Evolutionary conservation across 2,888 invertebrate species (phyloP), one percentile per base, ranked within the genome.

Genomic region (Apomyelois bistriatella): DNA sequence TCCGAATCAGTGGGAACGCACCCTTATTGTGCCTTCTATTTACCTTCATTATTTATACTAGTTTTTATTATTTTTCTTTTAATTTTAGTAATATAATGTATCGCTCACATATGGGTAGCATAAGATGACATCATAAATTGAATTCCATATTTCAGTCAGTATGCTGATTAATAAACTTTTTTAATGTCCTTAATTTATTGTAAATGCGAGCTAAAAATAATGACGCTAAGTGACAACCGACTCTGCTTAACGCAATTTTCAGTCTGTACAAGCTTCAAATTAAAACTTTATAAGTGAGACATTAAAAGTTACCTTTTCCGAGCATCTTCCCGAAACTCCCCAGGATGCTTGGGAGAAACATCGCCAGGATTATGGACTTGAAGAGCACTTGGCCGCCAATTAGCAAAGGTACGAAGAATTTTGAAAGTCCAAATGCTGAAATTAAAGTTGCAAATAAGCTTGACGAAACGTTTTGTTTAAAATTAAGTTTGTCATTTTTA

Each of bases 251-350:
- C 5, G 35, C 15, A 28, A 8, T 35, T 5, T 17, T 8, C 15
- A 3, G 12, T 22, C 17, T 16, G 15, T 42, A 42, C 5, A 42
- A 42, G 8, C 36, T 13, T 8, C 38, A n/a, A 55, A 60, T 62
- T 58, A 59, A 57, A 32, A 7, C 36, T 28, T 32, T n/a, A 53
- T 12, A 35, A 35, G 15, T 32, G 35, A 10, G 42, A 17, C 16
- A 15, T 36, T 15, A 32, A 17, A 38, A 36, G 70, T 80, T 81
- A 93, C 96, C 96, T 92, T 96, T 96, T 53, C 96, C 95, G 54
- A 96, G 93, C 57, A 96, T 92, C 83, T 96, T 96, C 50, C 96
- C 96, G 54, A 96, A 92, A 65, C 95, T 95, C 52, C 96, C 96
- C 58, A 97, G 90, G 55, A 97, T 93, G 56, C 95, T 95, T 0